Evolutionary conservation across 2,797 vertebrate genomes (phyloP).

Genomic region (Furcifer pardalis): DNA sequence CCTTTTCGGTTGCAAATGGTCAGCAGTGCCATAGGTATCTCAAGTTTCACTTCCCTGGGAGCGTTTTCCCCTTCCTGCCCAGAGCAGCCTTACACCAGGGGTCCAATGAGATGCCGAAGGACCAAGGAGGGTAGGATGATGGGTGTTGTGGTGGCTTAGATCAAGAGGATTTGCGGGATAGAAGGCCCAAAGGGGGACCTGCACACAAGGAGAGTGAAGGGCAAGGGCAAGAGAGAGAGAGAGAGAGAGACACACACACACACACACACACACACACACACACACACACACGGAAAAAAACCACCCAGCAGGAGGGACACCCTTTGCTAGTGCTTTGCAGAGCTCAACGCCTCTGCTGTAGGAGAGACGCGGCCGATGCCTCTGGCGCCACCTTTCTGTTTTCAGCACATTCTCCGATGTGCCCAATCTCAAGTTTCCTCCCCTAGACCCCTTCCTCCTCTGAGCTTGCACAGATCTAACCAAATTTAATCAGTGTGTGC

Average conservation of each 20-base stretch:
- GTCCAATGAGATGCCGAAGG: no score
- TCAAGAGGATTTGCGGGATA: neutral
- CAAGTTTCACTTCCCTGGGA: neutral
- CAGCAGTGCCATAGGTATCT: neutral
- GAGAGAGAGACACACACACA: no score
- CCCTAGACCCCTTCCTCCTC: neutral
- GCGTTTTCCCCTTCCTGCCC: neutral
- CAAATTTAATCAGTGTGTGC: neutral
- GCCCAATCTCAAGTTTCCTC: neutral
- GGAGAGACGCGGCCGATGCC: neutral
- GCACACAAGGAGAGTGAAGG: no score
- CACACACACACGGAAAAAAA: no score
- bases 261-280: no score
- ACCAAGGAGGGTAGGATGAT: no score
- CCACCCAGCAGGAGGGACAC: no score
- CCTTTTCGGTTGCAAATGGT: neutral
- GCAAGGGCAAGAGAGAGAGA: no score
- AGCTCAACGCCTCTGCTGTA: no score
- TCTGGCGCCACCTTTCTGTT: fast-evolving
- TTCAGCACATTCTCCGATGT: neutral
- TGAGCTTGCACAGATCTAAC: neutral
- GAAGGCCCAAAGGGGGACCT: no score
- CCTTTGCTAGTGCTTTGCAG: neutral
- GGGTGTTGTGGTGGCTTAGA: no score
- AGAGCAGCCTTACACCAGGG: neutral